Base-by-base conservation (phyloP, 2,113 vertebrate genomes). In the Forbesichthys papilliferus region DNA sequence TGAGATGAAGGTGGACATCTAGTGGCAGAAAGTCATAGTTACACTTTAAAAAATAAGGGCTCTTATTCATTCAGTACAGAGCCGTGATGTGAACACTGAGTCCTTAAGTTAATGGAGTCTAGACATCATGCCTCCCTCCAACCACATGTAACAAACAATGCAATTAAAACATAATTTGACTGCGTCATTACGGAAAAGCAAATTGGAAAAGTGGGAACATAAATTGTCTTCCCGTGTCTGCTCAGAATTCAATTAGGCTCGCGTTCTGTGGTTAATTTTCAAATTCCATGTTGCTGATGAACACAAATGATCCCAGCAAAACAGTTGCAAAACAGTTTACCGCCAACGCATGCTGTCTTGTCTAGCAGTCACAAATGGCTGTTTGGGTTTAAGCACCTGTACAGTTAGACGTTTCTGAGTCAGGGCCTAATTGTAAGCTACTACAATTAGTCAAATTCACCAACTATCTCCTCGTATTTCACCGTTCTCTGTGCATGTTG, bases 91-190 rank as follows among this genome's bases (percentile, higher is more conserved):
- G 4, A 42, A 77, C 10, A 73, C 54, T 27, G 57, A 42, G 61
- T 16, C 51, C 54, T 13, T 9, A 36, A 61, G 68, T 64, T 81
- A 79, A 86, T 81, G 77, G 75, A 66, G 69, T 79, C 62, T 56
- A 53, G 68, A 74, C 74, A 81, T 60, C 59, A 69, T 75, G 69
- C 71, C 51, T 73, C 77, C 67, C 66, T 76, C 57, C 55, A 64
- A 63, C 71, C 64, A 77, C 71, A 80, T 69, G 71, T 60, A 62
- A 81, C 58, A 68, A 81, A 73, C 71, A 64, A 76, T 65, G 67
- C 70, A 80, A 77, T 83, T 83, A 83, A 82, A 83, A 78, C 68
- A 70, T 70, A 20, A 80, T 85, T 78, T 78, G 75, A 61, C 67
- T 53, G 54, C 77, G 72, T 85, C 75, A 80, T 85, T 83, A 80